Base-by-base conservation (phyloP, 92 coral and sea anemone genomes). In the Metridium senile region DNA sequence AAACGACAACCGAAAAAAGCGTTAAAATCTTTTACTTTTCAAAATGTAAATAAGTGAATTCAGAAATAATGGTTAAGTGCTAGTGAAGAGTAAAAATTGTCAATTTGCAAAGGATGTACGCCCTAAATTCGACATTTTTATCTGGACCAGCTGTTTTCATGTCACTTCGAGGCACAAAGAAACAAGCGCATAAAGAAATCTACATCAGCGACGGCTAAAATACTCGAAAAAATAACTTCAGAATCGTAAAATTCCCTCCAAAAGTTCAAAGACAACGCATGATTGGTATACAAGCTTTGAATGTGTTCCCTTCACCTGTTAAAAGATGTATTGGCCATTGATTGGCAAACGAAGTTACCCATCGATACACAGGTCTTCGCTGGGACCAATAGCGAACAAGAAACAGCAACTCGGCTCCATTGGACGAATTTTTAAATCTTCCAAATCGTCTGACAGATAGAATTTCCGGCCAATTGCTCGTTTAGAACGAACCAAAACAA, bases 341-440 rank as follows among this genome's bases (percentile, higher is more conserved):
- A 78, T 88, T 88, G 90, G 84, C 93, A 89, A 91, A 88, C 88
- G 80, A 81, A 91, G 79, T 78, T 80, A 85, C 86, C 90, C 93
- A 91, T 81, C 88, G 90, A 72, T 75, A 91, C 88, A 81, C 77
- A 78, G 84, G 69, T 29, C 79, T 75, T 66, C 87, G 85, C 86
- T 73, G 82, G 84, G 93, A 91, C 97, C 97, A 91, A 91, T 91
- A 89, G 93, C 93, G 93, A 80, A 64, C 84, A 90, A 84, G 91
- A 66, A 79, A 87, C 84, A 72, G 75, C 88, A 87, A 84, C 84
- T 85, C 82, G 86, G 91, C 93, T 83, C 85, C 91, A 91, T 91
- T 91, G 97, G 97, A 89, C 97, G 97, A 81, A 74, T 86, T 91
- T 87, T 91, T 88, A 91, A 91, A 91, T 89, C 82, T 87, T 89